Percentiles rank a stretch among this genome's conserved stretches.
Evolutionary conservation across 2,113 vertebrate genomes (phyloP).

Genomic region (Australoheros scitulus): DNA sequence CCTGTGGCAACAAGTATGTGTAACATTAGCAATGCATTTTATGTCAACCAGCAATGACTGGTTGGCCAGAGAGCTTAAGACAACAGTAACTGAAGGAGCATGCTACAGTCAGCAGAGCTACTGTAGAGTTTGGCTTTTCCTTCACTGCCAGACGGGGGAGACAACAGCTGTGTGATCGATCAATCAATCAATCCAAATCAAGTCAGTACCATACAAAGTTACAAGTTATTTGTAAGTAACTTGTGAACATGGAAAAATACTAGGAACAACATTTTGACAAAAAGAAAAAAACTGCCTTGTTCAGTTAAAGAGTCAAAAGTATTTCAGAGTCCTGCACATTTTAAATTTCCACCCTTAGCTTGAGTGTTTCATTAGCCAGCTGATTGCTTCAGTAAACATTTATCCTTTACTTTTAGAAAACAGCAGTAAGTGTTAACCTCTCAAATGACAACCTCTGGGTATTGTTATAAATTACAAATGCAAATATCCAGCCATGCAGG

Average conservation of each 20-base stretch:
- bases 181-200: not conserved
- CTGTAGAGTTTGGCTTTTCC: not conserved
- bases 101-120: not conserved
- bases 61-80: not conserved
- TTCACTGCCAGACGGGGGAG: not conserved
- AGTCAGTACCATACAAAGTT: not conserved
- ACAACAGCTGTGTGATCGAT: not conserved
- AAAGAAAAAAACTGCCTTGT: not conserved
- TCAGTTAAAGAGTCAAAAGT: not conserved
- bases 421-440: not conserved
- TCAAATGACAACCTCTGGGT: not conserved
- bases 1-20: not conserved
- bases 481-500: not conserved
- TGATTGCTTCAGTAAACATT: not conserved
- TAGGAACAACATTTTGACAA: not conserved
- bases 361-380: not conserved
- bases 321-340: not conserved
- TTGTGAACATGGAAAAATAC: not conserved
- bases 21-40: not conserved
- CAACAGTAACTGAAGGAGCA: not conserved
- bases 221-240: not conserved
- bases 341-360: not conserved
- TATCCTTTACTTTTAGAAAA: not conserved
- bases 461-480: not conserved
- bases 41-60: not conserved